These are phyloP conservation scores for Eulemur rufifrons DNA, from an alignment of 2,113 vertebrate species.

Conservation along the genomic window DNA sequence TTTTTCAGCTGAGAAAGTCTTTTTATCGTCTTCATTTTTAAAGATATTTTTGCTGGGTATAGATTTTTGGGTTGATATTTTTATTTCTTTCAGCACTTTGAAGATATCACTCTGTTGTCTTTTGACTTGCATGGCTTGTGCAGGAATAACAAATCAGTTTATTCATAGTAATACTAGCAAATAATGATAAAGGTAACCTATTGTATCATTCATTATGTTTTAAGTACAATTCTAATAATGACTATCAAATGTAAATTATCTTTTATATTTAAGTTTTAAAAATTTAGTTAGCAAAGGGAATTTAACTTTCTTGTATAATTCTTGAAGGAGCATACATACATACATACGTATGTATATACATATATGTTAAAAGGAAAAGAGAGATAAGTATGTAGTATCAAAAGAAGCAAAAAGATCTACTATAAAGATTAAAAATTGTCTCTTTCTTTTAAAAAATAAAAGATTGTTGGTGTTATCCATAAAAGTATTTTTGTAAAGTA, in stretches of 20 bases:
- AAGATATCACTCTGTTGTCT: not conserved
- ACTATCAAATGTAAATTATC: not conserved
- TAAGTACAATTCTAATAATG: not conserved
- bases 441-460: not conserved
- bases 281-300: not conserved
- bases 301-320: not conserved
- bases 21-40: not conserved
- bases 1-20: not conserved
- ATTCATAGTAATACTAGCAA: not conserved
- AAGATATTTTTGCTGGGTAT: not conserved
- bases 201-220: not conserved
- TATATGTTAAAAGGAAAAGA: not conserved
- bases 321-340: not conserved
- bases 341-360: not conserved
- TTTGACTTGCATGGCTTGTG: not conserved
- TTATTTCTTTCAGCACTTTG: not conserved
- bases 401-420: not conserved
- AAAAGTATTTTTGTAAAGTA: not conserved
- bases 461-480: not conserved
- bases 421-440: not conserved
- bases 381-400: not conserved
- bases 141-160: not conserved
- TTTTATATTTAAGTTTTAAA: not conserved
- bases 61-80: not conserved
- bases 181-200: not conserved